These are phyloP conservation scores for Stichopus horrens DNA, from an alignment of 53 echinoderm and acorn worm genomes.

Conservation along the genomic window DNA sequence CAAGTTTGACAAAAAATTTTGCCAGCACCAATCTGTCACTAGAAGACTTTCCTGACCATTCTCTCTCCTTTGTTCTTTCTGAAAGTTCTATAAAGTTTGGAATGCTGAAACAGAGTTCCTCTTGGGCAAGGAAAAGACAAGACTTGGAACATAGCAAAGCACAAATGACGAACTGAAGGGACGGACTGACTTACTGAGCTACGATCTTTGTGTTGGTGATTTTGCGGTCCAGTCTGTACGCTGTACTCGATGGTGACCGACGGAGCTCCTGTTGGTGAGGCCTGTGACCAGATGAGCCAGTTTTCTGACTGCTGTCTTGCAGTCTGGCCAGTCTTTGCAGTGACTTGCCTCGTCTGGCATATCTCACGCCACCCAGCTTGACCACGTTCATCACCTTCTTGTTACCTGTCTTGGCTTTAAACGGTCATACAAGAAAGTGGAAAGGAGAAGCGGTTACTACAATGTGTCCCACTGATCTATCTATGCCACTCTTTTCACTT, in stretches of 20 bases:
- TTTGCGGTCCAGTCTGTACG: not conserved
- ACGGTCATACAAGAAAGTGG: not conserved
- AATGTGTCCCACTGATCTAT: too few relatives aligned
- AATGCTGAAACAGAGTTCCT: too few relatives aligned
- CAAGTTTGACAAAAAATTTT: too few relatives aligned
- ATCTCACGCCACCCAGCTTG: conserved; percentile 34
- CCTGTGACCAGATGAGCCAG: not conserved
- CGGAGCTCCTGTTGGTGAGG: not conserved
- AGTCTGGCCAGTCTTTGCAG: conserved; percentile 9
- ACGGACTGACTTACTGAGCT: conserved; percentile 33
- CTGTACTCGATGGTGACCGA: too few relatives aligned
- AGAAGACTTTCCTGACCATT: too few relatives aligned
- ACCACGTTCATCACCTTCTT: conserved; percentile 45
- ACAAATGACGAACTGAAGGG: not conserved
- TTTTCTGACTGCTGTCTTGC: not conserved
- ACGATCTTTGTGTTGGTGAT: conserved; percentile 44
- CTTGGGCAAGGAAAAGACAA: too few relatives aligned
- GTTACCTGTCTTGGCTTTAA: not conserved
- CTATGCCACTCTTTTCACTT: too few relatives aligned
- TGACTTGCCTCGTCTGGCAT: conserved; percentile 36
- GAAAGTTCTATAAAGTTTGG: too few relatives aligned
- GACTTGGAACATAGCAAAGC: too few relatives aligned
- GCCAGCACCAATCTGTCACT: too few relatives aligned
- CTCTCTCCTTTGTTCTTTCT: too few relatives aligned
- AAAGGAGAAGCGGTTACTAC: not conserved